A percentile compares a stretch with the other conserved stretches of the same genome.
Conservation (phyloP, 2,113 vertebrate species). For the Bambusicola thoracicus region DNA sequence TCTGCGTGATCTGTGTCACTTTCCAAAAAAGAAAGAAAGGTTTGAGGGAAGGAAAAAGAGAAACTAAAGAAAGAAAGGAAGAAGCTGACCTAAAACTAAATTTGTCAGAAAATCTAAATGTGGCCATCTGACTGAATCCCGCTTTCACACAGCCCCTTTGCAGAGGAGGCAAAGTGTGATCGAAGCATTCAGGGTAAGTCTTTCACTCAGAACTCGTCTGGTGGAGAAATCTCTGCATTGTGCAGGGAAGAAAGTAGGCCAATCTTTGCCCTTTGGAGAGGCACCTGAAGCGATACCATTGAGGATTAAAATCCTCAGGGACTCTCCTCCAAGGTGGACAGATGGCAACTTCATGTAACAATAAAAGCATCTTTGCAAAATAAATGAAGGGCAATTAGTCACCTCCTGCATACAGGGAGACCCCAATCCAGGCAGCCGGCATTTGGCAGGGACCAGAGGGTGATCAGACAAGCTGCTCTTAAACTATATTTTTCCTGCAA, state of each 20-base stretch:
- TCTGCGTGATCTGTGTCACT: background rate
- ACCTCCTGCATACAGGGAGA: background rate
- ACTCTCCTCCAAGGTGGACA: conserved; percentile 18
- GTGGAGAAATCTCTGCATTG: background rate
- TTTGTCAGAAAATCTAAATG: conserved; percentile 21
- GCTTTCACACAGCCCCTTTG: background rate
- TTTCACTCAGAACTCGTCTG: conserved; percentile 7
- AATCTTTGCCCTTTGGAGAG: background rate
- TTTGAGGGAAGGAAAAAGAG: background rate
- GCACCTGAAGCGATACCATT: background rate
- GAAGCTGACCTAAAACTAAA: background rate
- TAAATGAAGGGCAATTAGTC: conserved; percentile 1
- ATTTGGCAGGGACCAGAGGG: background rate
- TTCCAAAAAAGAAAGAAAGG: background rate
- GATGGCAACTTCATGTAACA: background rate
- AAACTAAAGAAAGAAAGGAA: background rate
- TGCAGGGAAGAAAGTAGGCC: conserved; percentile 12
- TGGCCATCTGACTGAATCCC: background rate
- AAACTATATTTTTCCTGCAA: background rate
- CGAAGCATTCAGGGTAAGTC: background rate
- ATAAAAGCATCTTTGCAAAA: conserved; percentile 18
- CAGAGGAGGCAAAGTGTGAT: background rate
- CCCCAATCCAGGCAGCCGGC: background rate
- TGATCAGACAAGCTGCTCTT: background rate
- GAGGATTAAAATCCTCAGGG: conserved; percentile 31